Evolutionary conservation across 2,797 vertebrate species (phyloP).

Genomic region (Fringilla coelebs): DNA sequence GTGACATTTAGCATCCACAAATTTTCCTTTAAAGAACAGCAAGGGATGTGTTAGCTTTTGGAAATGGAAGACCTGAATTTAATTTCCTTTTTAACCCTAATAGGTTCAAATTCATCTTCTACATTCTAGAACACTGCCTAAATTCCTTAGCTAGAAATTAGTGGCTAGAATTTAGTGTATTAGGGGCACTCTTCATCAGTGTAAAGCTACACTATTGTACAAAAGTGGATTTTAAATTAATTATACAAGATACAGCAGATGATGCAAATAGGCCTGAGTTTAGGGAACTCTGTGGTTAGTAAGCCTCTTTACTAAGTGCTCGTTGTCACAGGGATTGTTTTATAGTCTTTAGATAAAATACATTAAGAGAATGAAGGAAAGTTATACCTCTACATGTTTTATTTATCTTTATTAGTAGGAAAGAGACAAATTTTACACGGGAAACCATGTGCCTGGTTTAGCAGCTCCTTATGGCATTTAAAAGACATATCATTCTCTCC

Average conservation of each 20-base stretch:
- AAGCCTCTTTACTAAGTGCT: background rate
- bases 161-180: background rate
- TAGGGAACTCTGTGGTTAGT: background rate
- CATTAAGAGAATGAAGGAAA: background rate
- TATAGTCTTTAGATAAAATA: background rate
- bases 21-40: background rate
- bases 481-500: background rate
- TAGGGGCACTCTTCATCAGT: background rate
- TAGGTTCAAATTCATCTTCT: background rate
- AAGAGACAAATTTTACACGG: background rate
- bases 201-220: background rate
- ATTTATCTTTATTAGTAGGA: background rate
- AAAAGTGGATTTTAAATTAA: background rate
- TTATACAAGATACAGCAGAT: background rate
- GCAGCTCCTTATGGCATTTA: background rate
- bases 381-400: background rate
- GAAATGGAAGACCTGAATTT: background rate
- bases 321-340: background rate
- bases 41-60: background rate
- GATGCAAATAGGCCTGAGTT: background rate
- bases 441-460: background rate
- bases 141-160: background rate
- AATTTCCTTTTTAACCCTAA: background rate
- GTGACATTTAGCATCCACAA: background rate
- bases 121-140: background rate